These are phyloP conservation scores for Halictus ligatus DNA, from an alignment of 2,888 invertebrate genomes.

Conservation along the genomic window DNA sequence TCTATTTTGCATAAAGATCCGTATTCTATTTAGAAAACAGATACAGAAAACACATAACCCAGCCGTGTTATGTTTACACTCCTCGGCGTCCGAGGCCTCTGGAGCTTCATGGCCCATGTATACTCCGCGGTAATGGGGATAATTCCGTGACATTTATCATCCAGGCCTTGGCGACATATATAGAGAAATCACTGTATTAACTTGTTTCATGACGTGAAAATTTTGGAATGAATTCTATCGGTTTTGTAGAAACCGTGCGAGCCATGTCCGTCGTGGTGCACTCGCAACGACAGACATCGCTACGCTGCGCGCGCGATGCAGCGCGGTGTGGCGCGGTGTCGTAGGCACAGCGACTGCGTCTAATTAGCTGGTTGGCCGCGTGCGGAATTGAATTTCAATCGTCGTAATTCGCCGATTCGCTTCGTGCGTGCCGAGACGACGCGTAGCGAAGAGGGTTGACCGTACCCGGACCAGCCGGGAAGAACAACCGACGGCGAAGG, in stretches of 20 bases:
- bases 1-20: too few species aligned
- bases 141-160: too few species aligned
- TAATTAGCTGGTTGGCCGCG: constrained; percentile 78
- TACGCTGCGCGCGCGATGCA: background rate
- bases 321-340: constrained; percentile 36
- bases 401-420: constrained; percentile 80
- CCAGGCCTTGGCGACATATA: too few species aligned
- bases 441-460: constrained; percentile 24
- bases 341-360: constrained; percentile 71
- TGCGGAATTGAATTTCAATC: constrained; percentile 82
- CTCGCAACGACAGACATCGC: background rate
- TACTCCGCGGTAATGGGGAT: too few species aligned
- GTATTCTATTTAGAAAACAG: too few species aligned
- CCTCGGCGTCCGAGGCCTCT: too few species aligned
- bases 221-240: too few species aligned
- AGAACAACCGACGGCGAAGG: background rate
- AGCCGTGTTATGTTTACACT: too few species aligned
- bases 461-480: constrained; percentile 9
- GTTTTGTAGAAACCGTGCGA: background rate
- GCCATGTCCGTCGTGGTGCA: background rate
- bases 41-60: too few species aligned
- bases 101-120: too few species aligned
- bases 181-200: too few species aligned
- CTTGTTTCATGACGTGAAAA: too few species aligned
- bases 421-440: constrained; percentile 66